Percentiles rank a stretch among this genome's conserved stretches.
Conservation (phyloP, 2,888 invertebrate genomes). For the Lithophane semibrunnea region DNA sequence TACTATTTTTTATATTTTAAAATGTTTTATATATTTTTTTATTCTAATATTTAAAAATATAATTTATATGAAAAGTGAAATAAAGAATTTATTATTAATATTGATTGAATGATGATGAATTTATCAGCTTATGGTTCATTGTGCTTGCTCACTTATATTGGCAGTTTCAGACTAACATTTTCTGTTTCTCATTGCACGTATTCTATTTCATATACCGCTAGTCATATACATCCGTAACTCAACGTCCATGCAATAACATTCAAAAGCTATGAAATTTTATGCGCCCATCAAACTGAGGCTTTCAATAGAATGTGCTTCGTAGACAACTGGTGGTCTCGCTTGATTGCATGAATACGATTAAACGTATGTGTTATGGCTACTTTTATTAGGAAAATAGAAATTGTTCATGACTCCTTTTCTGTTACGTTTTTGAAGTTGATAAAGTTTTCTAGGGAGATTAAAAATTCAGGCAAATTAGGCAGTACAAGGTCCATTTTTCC, state of each 20-base stretch:
- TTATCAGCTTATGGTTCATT: neutral
- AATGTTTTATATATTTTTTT: no score
- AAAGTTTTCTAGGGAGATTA: neutral
- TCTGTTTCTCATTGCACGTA: no score
- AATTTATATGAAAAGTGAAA: no score
- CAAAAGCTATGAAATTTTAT: constrained; percentile 73
- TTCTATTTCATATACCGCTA: neutral
- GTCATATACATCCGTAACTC: constrained; percentile 10
- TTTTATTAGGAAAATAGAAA: constrained; percentile 16
- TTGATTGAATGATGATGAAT: neutral
- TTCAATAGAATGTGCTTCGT: constrained; percentile 48
- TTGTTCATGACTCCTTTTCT: neutral
- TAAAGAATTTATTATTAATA: no score
- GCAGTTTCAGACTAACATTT: neutral
- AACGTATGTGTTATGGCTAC: neutral
- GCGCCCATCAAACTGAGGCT: constrained; percentile 62
- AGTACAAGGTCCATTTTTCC: neutral
- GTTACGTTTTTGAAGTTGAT: neutral
- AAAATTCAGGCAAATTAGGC: no score
- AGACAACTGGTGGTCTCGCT: constrained; percentile 45
- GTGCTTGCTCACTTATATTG: neutral
- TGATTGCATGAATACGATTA: constrained; percentile 39
- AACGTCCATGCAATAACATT: constrained; percentile 53
- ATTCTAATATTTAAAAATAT: no score
- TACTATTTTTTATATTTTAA: no score